A percentile compares a stretch with the other conserved stretches of the same genome.
Conservation (phyloP, 2,888 invertebrate species). For the Diarsia mendica region DNA sequence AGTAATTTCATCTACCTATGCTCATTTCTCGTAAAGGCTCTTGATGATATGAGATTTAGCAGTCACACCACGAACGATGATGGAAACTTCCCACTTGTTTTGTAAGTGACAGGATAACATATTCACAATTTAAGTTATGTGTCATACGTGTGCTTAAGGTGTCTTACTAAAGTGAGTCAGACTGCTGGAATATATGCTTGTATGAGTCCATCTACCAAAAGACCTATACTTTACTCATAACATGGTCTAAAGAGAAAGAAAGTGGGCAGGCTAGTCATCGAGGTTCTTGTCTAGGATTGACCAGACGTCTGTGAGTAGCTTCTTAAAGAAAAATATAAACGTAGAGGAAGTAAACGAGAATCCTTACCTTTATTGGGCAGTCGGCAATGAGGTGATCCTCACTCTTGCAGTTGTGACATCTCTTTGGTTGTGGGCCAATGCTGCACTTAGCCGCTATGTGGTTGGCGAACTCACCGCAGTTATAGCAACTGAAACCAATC, state of each 20-base stretch:
- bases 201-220: background rate
- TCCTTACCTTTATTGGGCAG: slow-evolving; percentile 92
- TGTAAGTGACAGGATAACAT: background rate
- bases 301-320: background rate
- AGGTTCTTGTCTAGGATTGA: background rate
- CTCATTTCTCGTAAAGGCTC: background rate
- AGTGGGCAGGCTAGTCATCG: background rate
- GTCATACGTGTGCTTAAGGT: background rate
- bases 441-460: slow-evolving; percentile 97
- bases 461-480: slow-evolving; percentile 97
- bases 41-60: background rate
- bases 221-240: background rate
- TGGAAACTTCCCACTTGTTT: background rate
- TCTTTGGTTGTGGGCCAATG: slow-evolving; percentile 96
- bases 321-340: background rate
- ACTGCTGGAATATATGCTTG: background rate
- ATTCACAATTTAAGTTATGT: background rate
- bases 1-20: background rate
- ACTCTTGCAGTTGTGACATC: slow-evolving; percentile 97
- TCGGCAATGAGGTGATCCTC: slow-evolving; percentile 97
- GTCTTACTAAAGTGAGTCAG: background rate
- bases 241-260: background rate
- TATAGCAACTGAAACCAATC: slow-evolving; percentile 94
- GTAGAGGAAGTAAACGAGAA: background rate
- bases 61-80: background rate